Base-by-base conservation (phyloP, 2,888 invertebrate genomes). In the Epistrophe grossulariae region DNA sequence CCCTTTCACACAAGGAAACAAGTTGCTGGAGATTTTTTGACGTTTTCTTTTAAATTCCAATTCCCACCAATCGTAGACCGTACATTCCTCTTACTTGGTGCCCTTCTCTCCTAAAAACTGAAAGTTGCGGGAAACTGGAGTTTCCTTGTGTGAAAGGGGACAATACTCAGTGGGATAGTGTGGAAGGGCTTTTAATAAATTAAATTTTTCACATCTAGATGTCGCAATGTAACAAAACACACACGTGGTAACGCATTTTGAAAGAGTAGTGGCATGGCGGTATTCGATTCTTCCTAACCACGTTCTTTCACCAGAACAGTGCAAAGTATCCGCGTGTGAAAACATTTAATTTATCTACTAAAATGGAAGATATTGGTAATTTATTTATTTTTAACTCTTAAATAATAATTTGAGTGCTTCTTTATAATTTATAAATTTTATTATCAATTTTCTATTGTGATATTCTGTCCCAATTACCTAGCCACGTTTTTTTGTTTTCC, bases 281-380 rank as follows among this genome's bases (percentile, higher is more conserved):
- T 68, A 71, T 76, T 43, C 74, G 48, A 64, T 62, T 55, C 74
- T 82, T 70, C 24, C 48, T 76, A 87, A 87, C 83, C 87, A 79
- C 79, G 64, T 76, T 87, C 87, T 83, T 87, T 19, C 45, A 31
- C 64, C 28, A 55, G 57, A 72, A 48, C 52, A 52, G n/a, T 76
- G 62, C 50, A 15, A 31, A 78, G 45, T 24, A 19, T 66, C 48
- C 70, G 78, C 79, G 74, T 79, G 79, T 52, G 6, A 6, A 55
- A 24, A 24, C 8, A 9, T 50, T 10, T 19, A 64, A 19, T 50
- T 77, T 19, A 71, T 28, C 35, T 50, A 0, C 11, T 55, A 76
- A 79, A 76, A 87, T 87, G 87, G 87, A 48, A 72, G 76, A 87
- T 83, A 87, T 83, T 79, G 87, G 87, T 87, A 83, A 82, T 68